Conservation (phyloP, 1,140 invertebrate genomes). For the Ips typographus region DNA sequence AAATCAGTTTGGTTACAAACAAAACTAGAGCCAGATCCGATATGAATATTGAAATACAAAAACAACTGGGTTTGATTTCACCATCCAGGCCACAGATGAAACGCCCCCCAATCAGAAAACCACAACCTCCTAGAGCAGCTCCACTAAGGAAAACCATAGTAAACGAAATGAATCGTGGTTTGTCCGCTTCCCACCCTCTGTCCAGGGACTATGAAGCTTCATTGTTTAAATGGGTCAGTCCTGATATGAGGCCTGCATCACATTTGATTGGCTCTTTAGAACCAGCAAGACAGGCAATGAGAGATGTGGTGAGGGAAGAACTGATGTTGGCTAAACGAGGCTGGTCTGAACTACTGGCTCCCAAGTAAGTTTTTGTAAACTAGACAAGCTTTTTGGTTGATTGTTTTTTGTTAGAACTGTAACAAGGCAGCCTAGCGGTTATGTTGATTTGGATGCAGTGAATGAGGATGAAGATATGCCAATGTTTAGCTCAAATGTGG, state of each 20-base stretch:
- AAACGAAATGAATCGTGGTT: conserved; percentile 39
- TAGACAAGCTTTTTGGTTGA: background rate
- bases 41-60: conserved; percentile 48
- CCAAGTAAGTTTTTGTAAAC: conserved; percentile 32
- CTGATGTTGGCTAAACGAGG: conserved; percentile 27
- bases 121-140: conserved; percentile 5
- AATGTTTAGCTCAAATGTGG: conserved; percentile 28
- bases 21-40: conserved; percentile 49
- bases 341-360: conserved; percentile 33
- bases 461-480: conserved; percentile 54
- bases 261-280: conserved; percentile 41
- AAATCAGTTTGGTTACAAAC: conserved; percentile 56
- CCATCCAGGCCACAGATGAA: conserved; percentile 18
- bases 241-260: conserved; percentile 38
- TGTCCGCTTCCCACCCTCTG: conserved; percentile 4
- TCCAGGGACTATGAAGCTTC: conserved; percentile 28
- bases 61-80: conserved; percentile 47
- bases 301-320: conserved; percentile 38
- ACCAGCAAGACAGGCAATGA: conserved; percentile 37
- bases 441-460: conserved; percentile 48
- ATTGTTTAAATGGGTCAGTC: conserved; percentile 44
- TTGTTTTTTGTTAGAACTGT: conserved; percentile 11
- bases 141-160: conserved; percentile 41
- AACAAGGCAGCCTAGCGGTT: conserved; percentile 33
- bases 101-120: conserved; percentile 27